Percentiles rank a stretch among this genome's conserved stretches.
These are phyloP conservation scores for Lophotriccus pileatus DNA, from an alignment of 2,797 vertebrate genomes.

Conservation along the genomic window DNA sequence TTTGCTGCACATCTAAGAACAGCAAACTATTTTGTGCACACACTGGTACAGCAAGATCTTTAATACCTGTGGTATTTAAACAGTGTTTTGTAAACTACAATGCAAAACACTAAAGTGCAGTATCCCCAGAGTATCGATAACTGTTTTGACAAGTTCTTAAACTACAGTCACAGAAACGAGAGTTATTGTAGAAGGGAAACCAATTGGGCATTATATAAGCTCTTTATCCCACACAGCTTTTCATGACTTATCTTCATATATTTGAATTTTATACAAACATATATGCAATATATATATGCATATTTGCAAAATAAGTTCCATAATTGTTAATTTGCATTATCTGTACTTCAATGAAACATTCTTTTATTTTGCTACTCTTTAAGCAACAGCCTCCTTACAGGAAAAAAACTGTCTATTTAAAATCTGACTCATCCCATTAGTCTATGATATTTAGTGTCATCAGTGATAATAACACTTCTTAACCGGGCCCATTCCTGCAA, in stretches of 20 bases:
- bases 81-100: background rate
- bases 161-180: background rate
- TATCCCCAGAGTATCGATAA: background rate
- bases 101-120: background rate
- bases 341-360: background rate
- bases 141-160: background rate
- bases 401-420: background rate
- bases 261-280: background rate
- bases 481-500: background rate
- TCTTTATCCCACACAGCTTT: background rate
- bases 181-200: background rate
- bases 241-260: background rate
- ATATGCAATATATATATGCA: background rate
- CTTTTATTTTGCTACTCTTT: background rate
- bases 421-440: background rate
- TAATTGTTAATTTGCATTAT: background rate
- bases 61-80: background rate
- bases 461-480: background rate
- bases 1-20: background rate
- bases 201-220: background rate
- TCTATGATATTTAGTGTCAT: conserved; percentile 14
- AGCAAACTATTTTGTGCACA: background rate
- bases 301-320: background rate
- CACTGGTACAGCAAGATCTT: background rate
- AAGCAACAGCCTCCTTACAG: background rate